Base-by-base conservation (phyloP, 1,140 invertebrate genomes). In the Drosophila punjabiensis region DNA sequence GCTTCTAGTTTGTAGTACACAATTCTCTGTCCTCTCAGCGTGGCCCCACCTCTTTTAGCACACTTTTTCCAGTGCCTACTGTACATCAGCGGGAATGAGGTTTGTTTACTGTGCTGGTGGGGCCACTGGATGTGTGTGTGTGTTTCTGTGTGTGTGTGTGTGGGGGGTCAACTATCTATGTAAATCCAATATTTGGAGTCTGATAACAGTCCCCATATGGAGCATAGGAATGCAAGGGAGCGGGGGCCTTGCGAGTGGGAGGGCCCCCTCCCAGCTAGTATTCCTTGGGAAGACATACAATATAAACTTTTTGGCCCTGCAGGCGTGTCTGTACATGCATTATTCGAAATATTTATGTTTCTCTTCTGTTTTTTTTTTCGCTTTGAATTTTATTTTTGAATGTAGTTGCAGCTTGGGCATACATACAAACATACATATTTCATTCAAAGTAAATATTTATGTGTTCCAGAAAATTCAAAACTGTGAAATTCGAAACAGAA, bases 401-500 rank as follows among this genome's bases (percentile, higher is more conserved):
- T 68, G 56, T 65, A 78, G 63, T 67, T 81, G 65, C 69, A 85
- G 65, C 75, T 79, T 86, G 85, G 75, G 63, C 53, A 24, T 55
- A 33, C 50, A 14, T 20, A 13, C 11, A 13, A 13, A 47, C 11
- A 18, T 45, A 56, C 53, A 58, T 71, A 79, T 79, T 86, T 86
- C 58, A 71, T 86, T 79, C 64, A 73, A 82, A 76, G 69, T 73
- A 79, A 79, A 76, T 76, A 64, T 77, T 81, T 77, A 68, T 59
- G 33, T 66, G 37, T 61, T 47, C 28, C 37, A 58, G 55, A 58
- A 58, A 58, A 58, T 28, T n/a, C 14, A 56, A 39, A 56, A 56
- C 33, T 39, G 33, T 24, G 35, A 24, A 56, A 39, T 56, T 39
- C 33, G 3, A 53, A 18, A 13, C 3, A 32, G 35, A 56, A 16